Percentiles rank a stretch among this genome's conserved stretches.
Conservation (phyloP, 2,888 invertebrate species). For the Lathronympha strigana region DNA sequence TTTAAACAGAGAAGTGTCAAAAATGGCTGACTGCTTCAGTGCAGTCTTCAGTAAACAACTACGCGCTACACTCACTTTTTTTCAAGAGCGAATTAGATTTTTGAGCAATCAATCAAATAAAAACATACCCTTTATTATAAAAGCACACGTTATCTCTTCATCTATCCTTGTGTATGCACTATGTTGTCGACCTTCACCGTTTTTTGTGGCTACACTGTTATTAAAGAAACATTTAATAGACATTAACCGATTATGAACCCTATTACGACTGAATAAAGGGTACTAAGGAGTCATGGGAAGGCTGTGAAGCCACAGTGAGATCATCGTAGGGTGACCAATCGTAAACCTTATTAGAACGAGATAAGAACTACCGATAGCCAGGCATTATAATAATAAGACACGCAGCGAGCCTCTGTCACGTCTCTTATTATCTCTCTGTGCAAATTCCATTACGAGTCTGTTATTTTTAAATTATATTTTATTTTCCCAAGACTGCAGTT, state of each 20-base stretch:
- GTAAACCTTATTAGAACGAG: not conserved
- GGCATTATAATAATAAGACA: slow-evolving; percentile 53
- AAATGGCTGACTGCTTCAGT: too few relatives aligned
- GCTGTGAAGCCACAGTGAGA: not conserved
- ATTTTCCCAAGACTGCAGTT: slow-evolving; percentile 12
- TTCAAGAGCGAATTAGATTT: too few relatives aligned
- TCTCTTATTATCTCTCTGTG: slow-evolving; percentile 45
- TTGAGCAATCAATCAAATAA: not conserved
- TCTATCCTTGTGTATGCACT: slow-evolving; percentile 35
- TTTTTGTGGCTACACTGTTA: slow-evolving; percentile 47
- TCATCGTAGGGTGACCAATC: not conserved
- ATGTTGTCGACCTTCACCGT: slow-evolving; percentile 28
- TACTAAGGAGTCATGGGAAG: not conserved
- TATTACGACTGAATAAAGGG: not conserved
- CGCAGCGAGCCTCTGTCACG: slow-evolving; percentile 61
- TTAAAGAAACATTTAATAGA: slow-evolving; percentile 48
- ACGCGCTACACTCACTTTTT: too few relatives aligned
- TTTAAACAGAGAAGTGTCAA: too few relatives aligned
- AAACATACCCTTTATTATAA: slow-evolving; percentile 3
- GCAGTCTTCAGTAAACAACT: too few relatives aligned
- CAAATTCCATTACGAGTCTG: slow-evolving; percentile 29
- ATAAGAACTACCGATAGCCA: not conserved
- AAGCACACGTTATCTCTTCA: slow-evolving; percentile 29
- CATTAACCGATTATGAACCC: not conserved
- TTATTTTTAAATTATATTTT: slow-evolving; percentile 29